Evolutionary conservation across 2,888 invertebrate species (phyloP).

Genomic region (Xylota segnis): DNA sequence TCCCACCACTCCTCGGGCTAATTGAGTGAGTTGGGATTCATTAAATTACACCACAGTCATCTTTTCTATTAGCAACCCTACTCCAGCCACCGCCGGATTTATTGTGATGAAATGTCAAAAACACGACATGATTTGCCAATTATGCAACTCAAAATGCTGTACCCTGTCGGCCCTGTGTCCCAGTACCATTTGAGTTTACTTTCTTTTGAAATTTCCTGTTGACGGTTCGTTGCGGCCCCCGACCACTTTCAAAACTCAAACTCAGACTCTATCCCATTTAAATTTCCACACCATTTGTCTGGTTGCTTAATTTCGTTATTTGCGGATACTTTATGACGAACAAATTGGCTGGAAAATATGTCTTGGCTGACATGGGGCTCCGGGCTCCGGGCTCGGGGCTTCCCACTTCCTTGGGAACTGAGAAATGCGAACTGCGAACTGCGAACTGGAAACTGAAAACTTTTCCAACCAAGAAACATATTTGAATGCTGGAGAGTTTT

Average conservation of each 20-base stretch:
- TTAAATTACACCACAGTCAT: slow-evolving; percentile 11
- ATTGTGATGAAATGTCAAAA: slow-evolving; percentile 66
- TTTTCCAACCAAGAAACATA: slow-evolving; percentile 43
- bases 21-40: slow-evolving; percentile 7
- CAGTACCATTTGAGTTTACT: slow-evolving; percentile 43
- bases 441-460: no score
- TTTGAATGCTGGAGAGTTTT: slow-evolving; percentile 66
- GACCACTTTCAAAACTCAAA: slow-evolving; percentile 2
- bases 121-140: slow-evolving; percentile 70
- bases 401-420: not conserved
- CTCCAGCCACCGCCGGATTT: slow-evolving; percentile 25
- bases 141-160: slow-evolving; percentile 31
- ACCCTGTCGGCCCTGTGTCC: slow-evolving; percentile 1
- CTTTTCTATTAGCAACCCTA: not conserved
- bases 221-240: not conserved
- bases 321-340: slow-evolving; percentile 76
- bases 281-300: slow-evolving; percentile 76
- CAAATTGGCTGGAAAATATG: slow-evolving; percentile 77
- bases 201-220: slow-evolving; percentile 44
- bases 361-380: slow-evolving; percentile 58
- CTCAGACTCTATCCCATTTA: slow-evolving; percentile 36
- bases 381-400: slow-evolving; percentile 8
- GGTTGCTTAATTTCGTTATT: slow-evolving; percentile 74
- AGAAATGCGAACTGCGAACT: no score
- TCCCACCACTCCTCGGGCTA: not conserved